phyloP scores from a whole-genome alignment of 2,113 vertebrate genomes.

The Grantiella picta region DNA sequence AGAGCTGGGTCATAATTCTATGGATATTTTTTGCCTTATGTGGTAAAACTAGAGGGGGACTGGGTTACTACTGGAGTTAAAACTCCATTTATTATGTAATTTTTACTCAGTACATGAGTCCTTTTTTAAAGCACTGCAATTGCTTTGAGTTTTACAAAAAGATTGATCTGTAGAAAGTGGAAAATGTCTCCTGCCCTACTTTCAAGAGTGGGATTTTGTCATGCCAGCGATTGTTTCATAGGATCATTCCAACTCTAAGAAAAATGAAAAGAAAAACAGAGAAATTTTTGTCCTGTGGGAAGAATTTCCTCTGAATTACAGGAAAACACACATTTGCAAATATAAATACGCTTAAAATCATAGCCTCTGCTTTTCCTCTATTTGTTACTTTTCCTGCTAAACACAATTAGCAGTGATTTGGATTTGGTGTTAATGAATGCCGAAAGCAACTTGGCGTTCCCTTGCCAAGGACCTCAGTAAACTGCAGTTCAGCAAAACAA shows the following conservation, averaged over 20 bases:
- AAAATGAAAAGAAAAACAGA: not conserved
- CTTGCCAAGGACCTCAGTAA: not conserved
- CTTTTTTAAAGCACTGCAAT: slow-evolving; percentile 15
- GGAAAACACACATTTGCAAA: not conserved
- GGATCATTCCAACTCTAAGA: not conserved
- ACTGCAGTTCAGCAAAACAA: not conserved
- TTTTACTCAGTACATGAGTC: slow-evolving; percentile 27
- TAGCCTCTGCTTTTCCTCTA: not conserved
- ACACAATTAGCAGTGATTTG: not conserved
- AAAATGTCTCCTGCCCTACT: slow-evolving; percentile 38
- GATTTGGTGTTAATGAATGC: not conserved
- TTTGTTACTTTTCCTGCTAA: not conserved
- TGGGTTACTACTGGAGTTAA: not conserved
- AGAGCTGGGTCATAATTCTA: not conserved
- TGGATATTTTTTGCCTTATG: not conserved
- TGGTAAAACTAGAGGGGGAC: not conserved
- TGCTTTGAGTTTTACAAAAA: slow-evolving; percentile 37
- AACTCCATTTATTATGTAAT: slow-evolving; percentile 40
- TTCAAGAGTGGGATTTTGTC: slow-evolving; percentile 20
- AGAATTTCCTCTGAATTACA: not conserved
- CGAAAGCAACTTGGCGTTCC: not conserved
- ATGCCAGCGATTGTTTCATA: slow-evolving; percentile 12
- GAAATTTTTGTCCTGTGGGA: not conserved
- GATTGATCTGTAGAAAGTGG: slow-evolving; percentile 36
- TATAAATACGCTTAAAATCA: not conserved